Conservation (phyloP, 1,140 invertebrate genomes). For the Nasonia vitripennis region DNA sequence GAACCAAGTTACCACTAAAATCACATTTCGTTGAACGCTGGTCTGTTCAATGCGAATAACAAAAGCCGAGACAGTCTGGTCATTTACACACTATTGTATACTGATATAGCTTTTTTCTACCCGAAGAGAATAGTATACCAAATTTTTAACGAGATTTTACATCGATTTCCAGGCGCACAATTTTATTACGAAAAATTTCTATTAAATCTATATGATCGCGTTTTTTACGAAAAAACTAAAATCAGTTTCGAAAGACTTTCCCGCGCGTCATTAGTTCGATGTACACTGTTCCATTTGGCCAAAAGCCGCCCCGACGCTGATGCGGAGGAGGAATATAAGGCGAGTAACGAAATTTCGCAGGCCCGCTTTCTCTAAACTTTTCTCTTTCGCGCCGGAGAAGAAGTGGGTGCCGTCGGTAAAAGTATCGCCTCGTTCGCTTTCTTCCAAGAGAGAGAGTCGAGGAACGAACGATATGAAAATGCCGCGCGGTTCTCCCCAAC, state of each 20-base stretch:
- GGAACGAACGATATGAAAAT: conserved; percentile 38
- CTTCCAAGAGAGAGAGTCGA: neutral
- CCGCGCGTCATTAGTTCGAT: neutral
- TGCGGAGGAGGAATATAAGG: neutral
- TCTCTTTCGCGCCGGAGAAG: neutral
- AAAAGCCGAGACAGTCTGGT: neutral
- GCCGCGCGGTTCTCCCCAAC: neutral
- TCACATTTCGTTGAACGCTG: neutral
- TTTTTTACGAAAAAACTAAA: too few species aligned
- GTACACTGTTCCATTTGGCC: neutral
- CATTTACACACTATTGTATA: neutral
- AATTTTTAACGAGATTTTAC: too few species aligned
- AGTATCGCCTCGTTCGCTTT: conserved; percentile 4
- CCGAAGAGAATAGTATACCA: too few species aligned
- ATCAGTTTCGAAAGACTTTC: too few species aligned
- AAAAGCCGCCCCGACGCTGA: neutral
- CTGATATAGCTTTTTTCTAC: too few species aligned
- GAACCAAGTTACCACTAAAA: too few species aligned
- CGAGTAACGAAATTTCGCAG: conserved; percentile 29
- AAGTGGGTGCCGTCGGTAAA: conserved; percentile 24
- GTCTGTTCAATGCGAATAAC: neutral
- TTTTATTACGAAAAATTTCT: too few species aligned
- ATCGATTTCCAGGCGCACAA: too few species aligned
- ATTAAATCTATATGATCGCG: too few species aligned
- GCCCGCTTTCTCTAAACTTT: conserved; percentile 7